Base-by-base conservation (phyloP, 2,888 invertebrate species). In the Vanessa cardui region DNA sequence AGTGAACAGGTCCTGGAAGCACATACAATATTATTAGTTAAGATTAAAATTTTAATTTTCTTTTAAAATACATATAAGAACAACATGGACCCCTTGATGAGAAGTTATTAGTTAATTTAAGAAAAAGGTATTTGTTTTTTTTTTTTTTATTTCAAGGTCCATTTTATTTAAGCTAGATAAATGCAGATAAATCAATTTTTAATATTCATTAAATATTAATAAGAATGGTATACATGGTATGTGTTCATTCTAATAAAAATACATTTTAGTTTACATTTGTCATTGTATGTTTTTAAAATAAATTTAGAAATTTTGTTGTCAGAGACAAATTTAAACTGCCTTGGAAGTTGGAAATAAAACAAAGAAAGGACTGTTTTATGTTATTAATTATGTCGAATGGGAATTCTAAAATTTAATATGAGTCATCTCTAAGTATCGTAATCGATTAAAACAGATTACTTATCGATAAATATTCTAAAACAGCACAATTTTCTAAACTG, bases 1-100 rank as follows among this genome's bases (percentile, higher is more conserved):
- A n/a, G 95, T 95, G 84, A 95, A 96, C 50, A 96, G 88, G 76
- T 96, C 95, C 95, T 96, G 80, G 80, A 83, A 56, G 54, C 33
- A 45, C 45, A 52, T 16, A 47, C 21, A 9, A 26, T 58, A 58
- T 12, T 8, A 49, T 31, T 12, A 56, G 9, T 44, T 58, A 12
- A 46, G 45, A 45, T 26, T 39, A 45, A 45, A 8, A 52, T 9
- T 20, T 2, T 3, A 12, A 4, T 3, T 4, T 39, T 39, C 12
- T 39, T 12, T 39, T 39, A 12, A 39, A 39, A 39, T 39, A 9
- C 3, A 39, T 39, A 2, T 26, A 5, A 5, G 26, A 26, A 2
- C 5, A 5, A 26, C 2, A 26, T 1, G 5, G 2, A 26, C 1
- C 5, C 3, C 26, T 26, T 26, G 2, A 26, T 26, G 26, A 26